Base-by-base conservation (phyloP, 2,888 invertebrate species). In the Esperia sulphurella region DNA sequence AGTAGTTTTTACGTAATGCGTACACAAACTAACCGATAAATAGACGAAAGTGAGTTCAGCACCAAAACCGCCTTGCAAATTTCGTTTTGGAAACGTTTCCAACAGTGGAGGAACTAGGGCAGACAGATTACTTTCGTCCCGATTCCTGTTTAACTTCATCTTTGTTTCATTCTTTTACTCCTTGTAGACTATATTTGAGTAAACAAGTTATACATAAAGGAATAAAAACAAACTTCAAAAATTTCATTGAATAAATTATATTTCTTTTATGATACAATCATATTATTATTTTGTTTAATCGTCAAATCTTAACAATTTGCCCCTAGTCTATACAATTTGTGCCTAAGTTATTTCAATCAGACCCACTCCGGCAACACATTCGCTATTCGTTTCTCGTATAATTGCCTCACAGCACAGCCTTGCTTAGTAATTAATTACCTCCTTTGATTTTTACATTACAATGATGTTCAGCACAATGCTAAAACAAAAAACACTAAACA, bases 261-360 rank as follows among this genome's bases (percentile, higher is more conserved):
- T 83, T 82, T 49, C 75, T 83, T 75, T 79, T 69, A 43, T 50
- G 41, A 45, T 82, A 84, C 78, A 83, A 83, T 85, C 73, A 77
- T 81, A 72, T 76, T 68, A 72, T 76, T 68, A 66, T 71, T 79
- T 78, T 78, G 72, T 77, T 75, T 80, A 71, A 79, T 81, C 74
- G 86, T 86, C 87, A 86, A 79, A 74, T 81, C 77, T 83, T 79
- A 82, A 85, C 79, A 81, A 74, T 62, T 80, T 79, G 66, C 63
- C 59, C 71, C 77, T 78, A 79, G 8, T 65, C 72, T 78, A 75
- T 70, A 74, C 71, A 75, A 61, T 84, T 88, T 88, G 88, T 87
- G 88, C 87, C 83, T 81, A 74, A 69, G 62, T 68, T 71, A 68
- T 66, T 65, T 68, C 53, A 55, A 53, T 57, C 54, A 53, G 47